Evolutionary conservation across 2,888 invertebrate species (phyloP), one percentile per base, ranked within the genome.

Genomic region (Apocheima hispidaria): DNA sequence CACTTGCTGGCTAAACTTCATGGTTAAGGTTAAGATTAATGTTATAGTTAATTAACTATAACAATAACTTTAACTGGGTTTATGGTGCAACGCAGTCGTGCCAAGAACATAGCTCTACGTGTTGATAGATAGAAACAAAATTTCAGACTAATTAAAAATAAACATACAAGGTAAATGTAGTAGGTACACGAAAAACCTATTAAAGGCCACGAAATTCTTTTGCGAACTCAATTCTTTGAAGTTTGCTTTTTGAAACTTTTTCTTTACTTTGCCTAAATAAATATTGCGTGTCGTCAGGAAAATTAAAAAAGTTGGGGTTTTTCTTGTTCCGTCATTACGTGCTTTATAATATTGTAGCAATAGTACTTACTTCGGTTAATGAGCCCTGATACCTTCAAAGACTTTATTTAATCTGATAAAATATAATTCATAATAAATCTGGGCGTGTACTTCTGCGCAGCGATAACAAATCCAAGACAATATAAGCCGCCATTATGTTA

Each of bases 301-400:
- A n/a, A 65, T 65, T 63, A 60, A 63, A 65, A 65, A 60, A 60
- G 59, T 58, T 61, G 10, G 14, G 10, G 30, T 56, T 36, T 46
- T 9, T 14, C 1, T 40, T 43, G 23, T 23, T 21, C 41, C 21
- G 6, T 41, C 21, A 20, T 41, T 41, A 41, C 16, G 16, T 36
- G 16, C n/a, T 33, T n/a, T 33, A 16, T 14, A 10, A 2, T 7
- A 16, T 16, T 36, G 16, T 36, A n/a, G 14, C 4, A 35, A n/a
- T 3, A 33, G 12, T 33, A 1, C 2, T 5, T 26, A 7, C 9
- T 26, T 4, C 9, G 0, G 6, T 26, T 26, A 26, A 26, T 26
- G 9, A 26, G 6, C 26, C 26, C 9, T n/a, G n/a, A n/a, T n/a
- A n/a, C n/a, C 9, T 26, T 26, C 26, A 0, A 26, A 26, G 9